Percentiles rank a stretch among this genome's conserved stretches.
phyloP scores from a whole-genome alignment of 2,113 vertebrate species.

The Otolemur garnettii region DNA sequence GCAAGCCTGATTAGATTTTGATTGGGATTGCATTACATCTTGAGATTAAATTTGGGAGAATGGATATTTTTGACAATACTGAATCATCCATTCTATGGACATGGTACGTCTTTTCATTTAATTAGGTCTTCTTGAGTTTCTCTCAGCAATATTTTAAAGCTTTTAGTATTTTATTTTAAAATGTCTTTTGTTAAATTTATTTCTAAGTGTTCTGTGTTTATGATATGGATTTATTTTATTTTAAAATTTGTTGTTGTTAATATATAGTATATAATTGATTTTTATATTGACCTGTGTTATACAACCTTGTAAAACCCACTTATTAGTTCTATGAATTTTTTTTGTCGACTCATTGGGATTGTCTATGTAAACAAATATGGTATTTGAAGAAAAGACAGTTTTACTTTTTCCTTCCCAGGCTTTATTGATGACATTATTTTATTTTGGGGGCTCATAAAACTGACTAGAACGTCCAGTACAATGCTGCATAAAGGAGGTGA shows the following conservation, averaged over 20 bases:
- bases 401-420: not conserved
- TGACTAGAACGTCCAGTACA: not conserved
- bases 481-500: not conserved
- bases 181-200: constrained; percentile 13
- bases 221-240: not conserved
- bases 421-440: not conserved
- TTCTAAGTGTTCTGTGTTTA: not conserved
- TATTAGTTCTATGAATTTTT: not conserved
- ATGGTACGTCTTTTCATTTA: not conserved
- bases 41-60: not conserved
- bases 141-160: not conserved
- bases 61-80: not conserved
- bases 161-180: not conserved
- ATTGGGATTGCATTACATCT: not conserved
- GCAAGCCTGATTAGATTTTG: not conserved
- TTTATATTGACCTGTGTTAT: not conserved
- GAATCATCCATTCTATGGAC: not conserved
- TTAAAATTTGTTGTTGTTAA: not conserved
- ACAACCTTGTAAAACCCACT: not conserved
- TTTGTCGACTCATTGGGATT: not conserved
- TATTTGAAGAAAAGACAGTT: not conserved
- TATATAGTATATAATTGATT: not conserved
- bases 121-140: not conserved
- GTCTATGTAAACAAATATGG: not conserved
- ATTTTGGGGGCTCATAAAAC: not conserved